phyloP scores from a whole-genome alignment of 35 echinoderm and acorn worm species.

The Lytechinus variegatus region DNA sequence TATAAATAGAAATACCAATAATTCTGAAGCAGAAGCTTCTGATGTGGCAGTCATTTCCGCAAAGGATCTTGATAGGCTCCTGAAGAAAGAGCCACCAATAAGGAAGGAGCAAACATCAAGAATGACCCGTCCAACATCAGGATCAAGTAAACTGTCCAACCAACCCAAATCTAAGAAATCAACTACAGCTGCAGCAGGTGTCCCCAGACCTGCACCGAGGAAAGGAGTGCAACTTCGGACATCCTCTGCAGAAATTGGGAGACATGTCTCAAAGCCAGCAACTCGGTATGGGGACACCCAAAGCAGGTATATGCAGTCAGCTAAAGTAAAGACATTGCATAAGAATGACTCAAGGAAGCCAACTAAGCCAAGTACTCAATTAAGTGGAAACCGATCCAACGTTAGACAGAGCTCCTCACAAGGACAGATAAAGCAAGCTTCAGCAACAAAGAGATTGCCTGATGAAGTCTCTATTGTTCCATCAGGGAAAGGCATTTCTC shows the following conservation, averaged over 20 bases:
- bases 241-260: conserved; percentile 43
- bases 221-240: background rate
- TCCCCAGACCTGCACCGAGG: background rate
- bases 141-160: background rate
- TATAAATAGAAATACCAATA: background rate
- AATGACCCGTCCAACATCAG: background rate
- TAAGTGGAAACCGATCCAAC: background rate
- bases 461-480: background rate
- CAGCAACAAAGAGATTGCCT: background rate
- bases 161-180: background rate
- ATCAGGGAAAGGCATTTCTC: background rate
- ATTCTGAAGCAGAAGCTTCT: background rate
- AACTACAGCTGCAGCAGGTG: background rate
- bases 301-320: conserved; percentile 21
- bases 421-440: background rate
- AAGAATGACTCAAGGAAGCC: background rate
- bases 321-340: background rate
- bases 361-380: background rate
- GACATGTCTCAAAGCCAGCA: conserved; percentile 22
- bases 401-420: background rate
- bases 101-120: conserved; percentile 1
- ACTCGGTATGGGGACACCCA: background rate
- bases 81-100: conserved; percentile 4
- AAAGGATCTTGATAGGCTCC: conserved; percentile 7
- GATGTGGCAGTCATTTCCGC: conserved; percentile 33